These are phyloP conservation scores for Amorpha juglandis DNA, from an alignment of 2,888 invertebrate genomes.

Conservation along the genomic window DNA sequence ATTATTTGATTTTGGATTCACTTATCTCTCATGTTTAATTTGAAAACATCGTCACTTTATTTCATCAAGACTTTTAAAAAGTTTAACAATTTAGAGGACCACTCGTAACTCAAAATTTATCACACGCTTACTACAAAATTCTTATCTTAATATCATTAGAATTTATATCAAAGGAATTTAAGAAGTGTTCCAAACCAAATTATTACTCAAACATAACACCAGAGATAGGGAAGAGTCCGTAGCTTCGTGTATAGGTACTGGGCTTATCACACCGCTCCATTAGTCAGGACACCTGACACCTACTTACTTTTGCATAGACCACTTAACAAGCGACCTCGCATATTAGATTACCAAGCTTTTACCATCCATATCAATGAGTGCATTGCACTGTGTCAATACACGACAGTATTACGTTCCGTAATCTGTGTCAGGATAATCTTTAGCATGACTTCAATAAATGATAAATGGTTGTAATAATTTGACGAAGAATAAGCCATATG, in stretches of 20 bases:
- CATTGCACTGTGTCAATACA: conserved; percentile 2
- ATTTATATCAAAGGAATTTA: too few species aligned
- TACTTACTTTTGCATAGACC: conserved; percentile 42
- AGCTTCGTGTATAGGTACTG: not conserved
- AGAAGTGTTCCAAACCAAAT: too few species aligned
- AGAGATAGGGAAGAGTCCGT: too few species aligned
- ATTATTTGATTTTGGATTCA: too few species aligned
- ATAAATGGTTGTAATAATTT: conserved; percentile 13
- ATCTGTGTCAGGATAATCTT: not conserved
- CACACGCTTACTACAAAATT: too few species aligned
- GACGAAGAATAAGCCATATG: too few species aligned
- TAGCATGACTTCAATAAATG: not conserved
- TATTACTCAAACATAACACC: not conserved
- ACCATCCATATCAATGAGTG: conserved; percentile 1
- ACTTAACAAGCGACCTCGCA: conserved; percentile 41
- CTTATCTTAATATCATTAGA: too few species aligned
- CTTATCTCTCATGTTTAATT: too few species aligned
- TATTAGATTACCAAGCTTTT: conserved; percentile 31
- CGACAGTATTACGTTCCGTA: conserved; percentile 6
- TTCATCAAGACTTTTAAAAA: too few species aligned
- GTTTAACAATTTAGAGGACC: too few species aligned
- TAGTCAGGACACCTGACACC: conserved; percentile 51
- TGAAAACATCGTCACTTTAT: too few species aligned
- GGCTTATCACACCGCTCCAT: conserved; percentile 49
- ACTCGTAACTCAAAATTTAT: too few species aligned